Evolutionary conservation across 2,888 invertebrate genomes (phyloP).

Genomic region (Diadegma fenestrale): DNA sequence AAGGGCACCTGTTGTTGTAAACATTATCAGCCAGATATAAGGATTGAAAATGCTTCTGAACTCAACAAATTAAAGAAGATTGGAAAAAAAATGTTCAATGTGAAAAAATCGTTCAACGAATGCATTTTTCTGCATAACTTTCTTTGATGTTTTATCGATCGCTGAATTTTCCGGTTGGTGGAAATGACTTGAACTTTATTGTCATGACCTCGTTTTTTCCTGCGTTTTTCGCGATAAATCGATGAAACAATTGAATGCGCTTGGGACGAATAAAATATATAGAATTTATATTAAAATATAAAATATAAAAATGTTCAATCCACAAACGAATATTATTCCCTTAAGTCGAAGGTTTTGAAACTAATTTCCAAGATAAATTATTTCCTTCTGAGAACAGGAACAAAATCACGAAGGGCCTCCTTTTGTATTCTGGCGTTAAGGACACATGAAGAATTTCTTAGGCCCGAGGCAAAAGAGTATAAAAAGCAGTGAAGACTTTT

Average conservation of each 20-base stretch:
- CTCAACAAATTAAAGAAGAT: background rate
- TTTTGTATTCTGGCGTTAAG: background rate
- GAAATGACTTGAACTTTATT: background rate
- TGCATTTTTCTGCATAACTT: background rate
- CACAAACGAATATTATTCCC: background rate
- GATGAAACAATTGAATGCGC: background rate
- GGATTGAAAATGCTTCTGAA: background rate
- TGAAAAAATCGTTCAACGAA: background rate
- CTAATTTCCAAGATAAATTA: background rate
- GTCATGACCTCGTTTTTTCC: background rate
- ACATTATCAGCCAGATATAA: background rate
- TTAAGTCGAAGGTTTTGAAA: background rate
- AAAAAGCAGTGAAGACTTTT: constrained; percentile 16
- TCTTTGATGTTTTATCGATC: background rate
- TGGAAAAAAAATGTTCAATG: background rate
- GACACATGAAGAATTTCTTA: constrained; percentile 3
- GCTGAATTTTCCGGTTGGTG: background rate
- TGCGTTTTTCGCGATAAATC: background rate
- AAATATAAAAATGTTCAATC: background rate
- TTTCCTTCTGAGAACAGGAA: background rate
- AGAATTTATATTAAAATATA: background rate
- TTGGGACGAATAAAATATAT: background rate
- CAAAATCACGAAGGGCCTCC: background rate
- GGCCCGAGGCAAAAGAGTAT: background rate
- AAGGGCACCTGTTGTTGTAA: too few relatives aligned